Base-by-base conservation (phyloP, 2,888 invertebrate species). In the Gymnoscelis rufifasciata region DNA sequence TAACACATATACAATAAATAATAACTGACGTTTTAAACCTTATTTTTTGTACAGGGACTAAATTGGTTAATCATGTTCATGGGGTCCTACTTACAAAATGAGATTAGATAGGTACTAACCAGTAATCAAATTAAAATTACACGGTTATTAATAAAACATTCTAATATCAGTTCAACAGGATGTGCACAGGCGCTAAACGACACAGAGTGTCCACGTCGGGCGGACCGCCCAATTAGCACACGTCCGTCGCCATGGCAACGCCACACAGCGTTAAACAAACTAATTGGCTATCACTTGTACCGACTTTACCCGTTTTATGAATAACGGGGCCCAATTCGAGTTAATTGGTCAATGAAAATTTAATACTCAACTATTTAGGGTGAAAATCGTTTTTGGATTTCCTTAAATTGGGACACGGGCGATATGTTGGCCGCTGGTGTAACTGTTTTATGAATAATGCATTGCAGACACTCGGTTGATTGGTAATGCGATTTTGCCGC, bases 241-340 rank as follows among this genome's bases (percentile, higher is more conserved):
- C 70, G 69, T 66, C 68, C 64, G 79, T 77, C 60, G 66, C 72
- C 68, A 74, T 74, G 66, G 70, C 71, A 71, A 76, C 78, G 69
- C 56, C 64, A 66, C 66, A 74, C 73, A 60, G 68, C 71, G 75
- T 74, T 78, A 78, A 81, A 82, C 80, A 76, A 81, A 76, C 79
- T 82, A 81, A 82, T 83, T 81, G 82, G 71, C 60, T 64, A 56
- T 54, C 66, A 69, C 70, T 71, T 73, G 67, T 74, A 60, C 56
- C 62, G 66, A 59, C 56, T 70, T 69, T 68, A 70, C 67, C 58
- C 57, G 51, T 65, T 62, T 60, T 59, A 60, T 62, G 60, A 63
- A 66, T 63, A 57, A 58, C 57, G 60, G 54, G 55, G 37, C 51
- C 52, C 50, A 53, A 57, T 58, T 59, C 55, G 56, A 55, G 56